Evolutionary conservation across 2,888 invertebrate species (phyloP), one percentile per base, ranked within the genome.

Genomic region (Orthonychiurus folsomi): DNA sequence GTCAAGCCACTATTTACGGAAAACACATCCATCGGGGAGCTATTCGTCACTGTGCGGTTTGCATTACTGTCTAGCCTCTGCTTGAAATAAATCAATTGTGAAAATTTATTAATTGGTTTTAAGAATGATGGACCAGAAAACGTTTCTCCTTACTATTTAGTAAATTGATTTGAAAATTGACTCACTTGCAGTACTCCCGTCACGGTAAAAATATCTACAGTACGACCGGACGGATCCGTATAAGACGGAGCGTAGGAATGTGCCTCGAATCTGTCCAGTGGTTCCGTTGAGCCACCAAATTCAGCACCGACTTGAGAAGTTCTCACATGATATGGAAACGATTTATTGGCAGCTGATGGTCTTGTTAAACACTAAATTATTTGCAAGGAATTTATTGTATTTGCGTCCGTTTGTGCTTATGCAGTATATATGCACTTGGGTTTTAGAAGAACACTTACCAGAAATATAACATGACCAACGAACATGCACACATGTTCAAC

Each of bases 251-350:
- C 84, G 71, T 86, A 86, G 0, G 82, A 79, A 71, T 84, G 85
- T 48, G 83, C 83, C 0, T 83, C 82, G 70, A 85, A 85, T 28
- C 82, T 79, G 68, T 85, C 84, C 12, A 84, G 74, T 1, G 79
- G 79, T 48, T 50, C 50, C 21, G 59, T 26, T 47, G 59, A 59
- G 5, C 47, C 48, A 67, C 65, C 74, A 67, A 50, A 52, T 1
- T 63, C 62, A 20, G 69, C 67, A 27, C 71, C 70, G 47, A 70
- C 71, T 68, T 73, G 73, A 9, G 71, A 87, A 0, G 92, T 92
- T 60, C 90, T 79, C 27, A 93, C 90, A 76, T 93, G 93, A 76
- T 89, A 93, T 0, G 93, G 93, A 74, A 93, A 93, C 75, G 90
- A 90, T 74, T 86, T 86, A 75, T 93, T 93, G 0, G 89, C 89